These are phyloP conservation scores for Euthynnus affinis DNA, from an alignment of 2,797 vertebrate species.

Conservation along the genomic window DNA sequence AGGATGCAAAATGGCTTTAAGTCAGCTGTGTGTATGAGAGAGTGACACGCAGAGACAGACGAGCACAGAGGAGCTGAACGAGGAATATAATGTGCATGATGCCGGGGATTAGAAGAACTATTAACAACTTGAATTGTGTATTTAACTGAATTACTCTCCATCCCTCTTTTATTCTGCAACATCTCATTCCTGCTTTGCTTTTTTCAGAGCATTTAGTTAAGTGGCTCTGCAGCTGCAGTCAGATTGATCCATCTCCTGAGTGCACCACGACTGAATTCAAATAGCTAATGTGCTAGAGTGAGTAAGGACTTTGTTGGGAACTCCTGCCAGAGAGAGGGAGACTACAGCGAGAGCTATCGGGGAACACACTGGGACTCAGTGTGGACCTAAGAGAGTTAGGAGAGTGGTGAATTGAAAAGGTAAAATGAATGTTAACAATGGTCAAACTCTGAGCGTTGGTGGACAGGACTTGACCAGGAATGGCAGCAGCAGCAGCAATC, in stretches of 20 bases:
- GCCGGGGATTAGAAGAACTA: slow-evolving; percentile 26
- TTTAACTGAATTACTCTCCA: slow-evolving; percentile 31
- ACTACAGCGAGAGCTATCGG: neutral
- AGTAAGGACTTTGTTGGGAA: slow-evolving; percentile 51
- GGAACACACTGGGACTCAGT: slow-evolving; percentile 38
- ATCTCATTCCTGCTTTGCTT: slow-evolving; percentile 22
- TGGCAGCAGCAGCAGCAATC: slow-evolving; percentile 34
- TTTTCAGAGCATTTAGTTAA: slow-evolving; percentile 7
- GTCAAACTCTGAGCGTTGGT: slow-evolving; percentile 54
- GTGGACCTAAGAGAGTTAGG: slow-evolving; percentile 34
- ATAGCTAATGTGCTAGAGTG: slow-evolving; percentile 34
- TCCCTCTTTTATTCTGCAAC: slow-evolving; percentile 8
- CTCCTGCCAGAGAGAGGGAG: slow-evolving; percentile 24
- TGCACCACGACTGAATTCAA: slow-evolving; percentile 47
- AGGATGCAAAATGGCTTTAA: slow-evolving; percentile 65
- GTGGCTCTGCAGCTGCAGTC: slow-evolving; percentile 40
- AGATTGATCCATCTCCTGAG: slow-evolving; percentile 43
- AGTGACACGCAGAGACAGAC: slow-evolving; percentile 23
- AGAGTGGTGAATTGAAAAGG: slow-evolving; percentile 19
- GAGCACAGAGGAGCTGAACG: slow-evolving; percentile 27
- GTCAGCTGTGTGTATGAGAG: slow-evolving; percentile 57
- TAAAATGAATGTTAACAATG: slow-evolving; percentile 69
- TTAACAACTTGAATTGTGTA: neutral
- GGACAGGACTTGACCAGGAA: slow-evolving; percentile 63
- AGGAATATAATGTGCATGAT: slow-evolving; percentile 32